Evolutionary conservation across 2,113 vertebrate genomes (phyloP), one percentile per base, ranked within the genome.

Genomic region (Etheostoma spectabile): DNA sequence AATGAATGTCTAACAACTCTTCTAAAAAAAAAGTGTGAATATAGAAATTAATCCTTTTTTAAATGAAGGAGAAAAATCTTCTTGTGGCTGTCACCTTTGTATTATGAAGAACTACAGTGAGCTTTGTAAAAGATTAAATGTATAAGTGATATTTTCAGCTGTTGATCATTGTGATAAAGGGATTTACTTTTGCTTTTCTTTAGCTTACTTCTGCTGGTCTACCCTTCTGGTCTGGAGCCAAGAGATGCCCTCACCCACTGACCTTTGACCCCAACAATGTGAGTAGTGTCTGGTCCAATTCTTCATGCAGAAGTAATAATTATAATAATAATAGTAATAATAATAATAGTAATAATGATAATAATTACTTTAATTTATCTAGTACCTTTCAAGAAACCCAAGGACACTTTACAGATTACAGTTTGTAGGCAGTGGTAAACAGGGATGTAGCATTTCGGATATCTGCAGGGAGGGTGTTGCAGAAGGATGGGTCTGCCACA

Each of bases 151-250:
- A 69, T 53, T 76, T 75, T 10, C 59, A 68, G 49, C 48, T 70
- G 7, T 66, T 62, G 27, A 71, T 75, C 6, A n/a, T 5, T 70
- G 33, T 2, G 18, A 66, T 84, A 11, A 84, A 69, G 14, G 11
- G 16, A 21, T 78, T 83, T 73, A 74, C 27, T 33, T 57, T 27
- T 79, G 63, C 15, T 61, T 68, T 63, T 89, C n/a, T 35, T 35
- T 80, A 97, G 97, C 74, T 94, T 84, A 94, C 88, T 83, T 87
- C 82, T 45, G 89, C 89, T 0, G 95, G 95, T 71, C 90, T 96
- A 15, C 93, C 87, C 21, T 97, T 97, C 90, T 97, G 97, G 96
- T 83, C 92, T 21, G 95, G 94, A 74, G 79, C 94, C 76, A 96
- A 94, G 92, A 95, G 82, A 77, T 96, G 96, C 85, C 96, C 96